Evolutionary conservation across 2,888 invertebrate species (phyloP).

Genomic region (Amiota minor): DNA sequence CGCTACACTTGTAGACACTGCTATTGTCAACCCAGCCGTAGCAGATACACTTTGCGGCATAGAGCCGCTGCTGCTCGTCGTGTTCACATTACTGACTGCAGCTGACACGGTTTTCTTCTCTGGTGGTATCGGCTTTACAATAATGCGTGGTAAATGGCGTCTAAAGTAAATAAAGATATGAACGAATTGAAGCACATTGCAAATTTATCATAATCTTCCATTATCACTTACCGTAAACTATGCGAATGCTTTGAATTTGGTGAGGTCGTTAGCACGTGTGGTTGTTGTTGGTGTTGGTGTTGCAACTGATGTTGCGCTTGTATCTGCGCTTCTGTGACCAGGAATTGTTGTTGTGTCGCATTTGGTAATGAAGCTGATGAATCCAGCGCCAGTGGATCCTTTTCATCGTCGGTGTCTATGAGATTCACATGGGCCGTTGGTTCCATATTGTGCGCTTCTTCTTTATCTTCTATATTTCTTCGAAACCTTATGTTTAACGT

Average conservation of each 20-base stretch:
- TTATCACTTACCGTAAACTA: conserved; percentile 73
- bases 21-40: conserved; percentile 4
- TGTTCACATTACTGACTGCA: neutral
- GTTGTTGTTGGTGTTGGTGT: conserved; percentile 36
- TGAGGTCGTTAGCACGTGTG: conserved; percentile 38
- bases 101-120: conserved; percentile 61
- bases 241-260: conserved; percentile 82
- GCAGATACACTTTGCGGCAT: conserved; percentile 28
- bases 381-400: conserved; percentile 72
- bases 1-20: conserved; percentile 27
- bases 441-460: conserved; percentile 59
- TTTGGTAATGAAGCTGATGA: conserved; percentile 43
- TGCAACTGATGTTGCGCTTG: conserved; percentile 39
- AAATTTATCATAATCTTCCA: conserved; percentile 20
- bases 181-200: neutral
- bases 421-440: conserved; percentile 65
- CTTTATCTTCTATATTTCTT: neutral
- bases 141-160: conserved; percentile 82
- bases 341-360: conserved; percentile 39
- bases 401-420: conserved; percentile 69
- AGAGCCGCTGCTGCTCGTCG: conserved; percentile 32
- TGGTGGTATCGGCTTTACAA: conserved; percentile 84
- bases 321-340: conserved; percentile 42
- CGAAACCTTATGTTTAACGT: neutral
- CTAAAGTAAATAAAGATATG: conserved; percentile 49